A percentile compares a stretch with the other conserved stretches of the same genome.
Evolutionary conservation across 2,888 invertebrate species (phyloP).

Genomic region (Atrina japonica): DNA sequence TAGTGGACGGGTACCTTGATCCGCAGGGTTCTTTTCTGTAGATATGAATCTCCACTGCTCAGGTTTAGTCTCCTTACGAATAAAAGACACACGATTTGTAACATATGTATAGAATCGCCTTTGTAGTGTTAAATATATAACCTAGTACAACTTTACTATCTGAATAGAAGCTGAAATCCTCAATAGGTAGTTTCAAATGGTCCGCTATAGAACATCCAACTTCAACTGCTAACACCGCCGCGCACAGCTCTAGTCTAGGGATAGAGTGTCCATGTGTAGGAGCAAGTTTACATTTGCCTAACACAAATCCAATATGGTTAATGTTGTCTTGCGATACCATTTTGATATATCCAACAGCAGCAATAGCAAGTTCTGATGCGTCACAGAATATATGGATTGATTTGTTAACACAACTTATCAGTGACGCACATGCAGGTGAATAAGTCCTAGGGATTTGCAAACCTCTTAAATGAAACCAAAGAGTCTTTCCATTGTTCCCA

Average conservation of each 20-base stretch:
- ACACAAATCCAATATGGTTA: slow-evolving; percentile 39
- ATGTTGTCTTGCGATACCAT: slow-evolving; percentile 11
- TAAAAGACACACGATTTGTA: slow-evolving; percentile 42
- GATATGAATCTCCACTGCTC: slow-evolving; percentile 49
- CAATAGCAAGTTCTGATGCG: slow-evolving; percentile 57
- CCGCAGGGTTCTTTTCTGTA: slow-evolving; percentile 48
- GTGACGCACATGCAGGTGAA: slow-evolving; percentile 12
- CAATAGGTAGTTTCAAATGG: slow-evolving; percentile 31
- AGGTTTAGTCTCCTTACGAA: slow-evolving; percentile 33
- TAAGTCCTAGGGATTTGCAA: slow-evolving; percentile 42
- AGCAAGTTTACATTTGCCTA: slow-evolving; percentile 58
- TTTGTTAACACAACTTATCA: neutral
- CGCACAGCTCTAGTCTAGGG: slow-evolving; percentile 55
- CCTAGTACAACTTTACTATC: slow-evolving; percentile 53
- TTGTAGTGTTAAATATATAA: slow-evolving; percentile 48
- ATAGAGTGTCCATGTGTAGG: slow-evolving; percentile 53
- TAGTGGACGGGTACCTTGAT: slow-evolving; percentile 41
- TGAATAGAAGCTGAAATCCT: slow-evolving; percentile 38
- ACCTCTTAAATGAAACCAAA: slow-evolving; percentile 31
- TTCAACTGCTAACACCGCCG: slow-evolving; percentile 53
- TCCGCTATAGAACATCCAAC: slow-evolving; percentile 34
- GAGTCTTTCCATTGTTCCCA: slow-evolving; percentile 51
- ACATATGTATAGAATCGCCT: slow-evolving; percentile 55
- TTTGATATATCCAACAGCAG: slow-evolving; percentile 52
- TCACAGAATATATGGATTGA: slow-evolving; percentile 52